Conservation (phyloP, 2,888 invertebrate genomes). For the Nudaria mundana region DNA sequence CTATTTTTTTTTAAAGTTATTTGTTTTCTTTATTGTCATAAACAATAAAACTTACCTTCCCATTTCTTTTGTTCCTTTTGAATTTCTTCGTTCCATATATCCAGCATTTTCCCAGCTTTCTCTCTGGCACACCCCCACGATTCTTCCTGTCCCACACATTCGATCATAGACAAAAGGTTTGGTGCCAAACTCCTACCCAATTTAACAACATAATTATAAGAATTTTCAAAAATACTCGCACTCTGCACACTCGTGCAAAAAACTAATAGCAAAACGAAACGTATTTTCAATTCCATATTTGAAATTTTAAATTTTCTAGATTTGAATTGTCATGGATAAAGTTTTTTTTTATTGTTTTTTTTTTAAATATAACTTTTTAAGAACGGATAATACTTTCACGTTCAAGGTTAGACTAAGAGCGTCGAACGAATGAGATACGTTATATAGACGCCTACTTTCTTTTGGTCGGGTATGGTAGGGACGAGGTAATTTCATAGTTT, state of each 20-base stretch:
- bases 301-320: background rate
- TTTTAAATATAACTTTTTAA: slow-evolving; percentile 21
- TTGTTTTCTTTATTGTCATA: background rate
- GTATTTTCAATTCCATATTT: slow-evolving; percentile 53
- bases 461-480: slow-evolving; percentile 41
- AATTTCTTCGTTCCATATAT: slow-evolving; percentile 60
- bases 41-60: slow-evolving; percentile 55
- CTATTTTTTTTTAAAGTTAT: background rate
- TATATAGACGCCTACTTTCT: slow-evolving; percentile 54
- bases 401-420: slow-evolving; percentile 52
- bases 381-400: slow-evolving; percentile 21
- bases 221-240: slow-evolving; percentile 58
- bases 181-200: slow-evolving; percentile 69
- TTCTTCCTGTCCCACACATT: slow-evolving; percentile 74
- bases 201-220: slow-evolving; percentile 66
- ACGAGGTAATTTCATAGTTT: slow-evolving; percentile 17
- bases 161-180: slow-evolving; percentile 75
- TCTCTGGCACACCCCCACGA: slow-evolving; percentile 79
- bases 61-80: slow-evolving; percentile 58
- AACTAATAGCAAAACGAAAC: slow-evolving; percentile 40
- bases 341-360: slow-evolving; percentile 3
- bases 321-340: slow-evolving; percentile 5
- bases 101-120: slow-evolving; percentile 77
- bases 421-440: slow-evolving; percentile 31
- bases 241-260: slow-evolving; percentile 50